Percentiles rank a stretch among this genome's conserved stretches.
phyloP scores from a whole-genome alignment of 2,113 vertebrate species.

The Cacatua alba region DNA sequence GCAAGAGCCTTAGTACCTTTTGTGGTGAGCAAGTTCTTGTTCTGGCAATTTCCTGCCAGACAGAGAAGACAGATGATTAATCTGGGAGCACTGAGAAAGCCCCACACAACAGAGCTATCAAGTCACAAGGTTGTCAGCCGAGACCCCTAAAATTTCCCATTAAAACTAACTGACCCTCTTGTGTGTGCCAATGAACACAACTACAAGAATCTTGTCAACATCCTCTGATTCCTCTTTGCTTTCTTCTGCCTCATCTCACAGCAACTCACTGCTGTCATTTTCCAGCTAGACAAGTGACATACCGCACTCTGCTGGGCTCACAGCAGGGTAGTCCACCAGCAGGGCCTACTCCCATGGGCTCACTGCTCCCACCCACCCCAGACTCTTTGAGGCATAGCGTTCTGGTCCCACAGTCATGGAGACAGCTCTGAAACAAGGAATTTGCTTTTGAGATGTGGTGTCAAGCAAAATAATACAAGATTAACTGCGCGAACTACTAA shows the following conservation, averaged over 20 bases:
- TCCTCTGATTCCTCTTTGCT: background rate
- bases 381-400: no score
- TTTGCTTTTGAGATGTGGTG: background rate
- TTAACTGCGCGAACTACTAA: background rate
- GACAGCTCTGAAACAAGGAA: background rate
- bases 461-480: background rate
- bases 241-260: background rate
- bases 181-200: background rate
- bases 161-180: background rate
- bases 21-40: slow-evolving; percentile 6
- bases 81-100: background rate
- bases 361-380: background rate
- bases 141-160: slow-evolving; percentile 14
- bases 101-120: background rate
- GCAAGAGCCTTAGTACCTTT: slow-evolving; percentile 1
- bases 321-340: background rate
- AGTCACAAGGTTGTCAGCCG: background rate
- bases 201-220: background rate
- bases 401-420: background rate
- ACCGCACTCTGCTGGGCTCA: background rate
- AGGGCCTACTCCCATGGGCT: background rate
- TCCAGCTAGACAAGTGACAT: background rate
- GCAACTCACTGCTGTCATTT: background rate
- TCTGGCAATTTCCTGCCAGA: slow-evolving; percentile 13
- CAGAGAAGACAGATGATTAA: slow-evolving; percentile 21